Conservation (phyloP, 2,888 invertebrate species). For the Napeogenes sylphis region DNA sequence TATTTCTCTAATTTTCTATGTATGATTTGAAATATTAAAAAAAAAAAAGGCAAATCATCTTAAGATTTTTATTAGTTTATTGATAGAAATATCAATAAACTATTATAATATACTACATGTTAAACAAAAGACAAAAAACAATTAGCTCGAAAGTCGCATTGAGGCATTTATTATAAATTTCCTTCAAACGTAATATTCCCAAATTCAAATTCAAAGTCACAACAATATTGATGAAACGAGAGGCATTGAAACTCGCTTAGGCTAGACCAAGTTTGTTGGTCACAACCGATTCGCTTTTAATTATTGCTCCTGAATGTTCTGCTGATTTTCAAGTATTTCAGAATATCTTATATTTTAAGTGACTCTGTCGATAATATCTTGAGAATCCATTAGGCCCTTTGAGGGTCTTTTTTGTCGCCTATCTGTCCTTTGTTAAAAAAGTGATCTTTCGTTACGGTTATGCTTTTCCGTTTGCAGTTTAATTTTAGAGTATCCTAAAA, state of each 20-base stretch:
- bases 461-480: slow-evolving; percentile 57
- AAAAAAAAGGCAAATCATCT: no score
- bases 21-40: no score
- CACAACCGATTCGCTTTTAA: slow-evolving; percentile 18
- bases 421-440: slow-evolving; percentile 55
- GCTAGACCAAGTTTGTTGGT: slow-evolving; percentile 21
- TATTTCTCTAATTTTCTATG: no score
- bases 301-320: slow-evolving; percentile 9
- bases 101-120: no score
- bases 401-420: slow-evolving; percentile 45
- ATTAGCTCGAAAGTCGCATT: no score
- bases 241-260: slow-evolving; percentile 17
- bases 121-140: no score
- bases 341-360: slow-evolving; percentile 68
- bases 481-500: slow-evolving; percentile 39
- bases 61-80: no score
- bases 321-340: slow-evolving; percentile 35
- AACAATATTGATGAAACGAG: slow-evolving; percentile 21
- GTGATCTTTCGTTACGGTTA: slow-evolving; percentile 66
- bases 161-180: background rate
- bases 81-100: no score
- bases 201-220: slow-evolving; percentile 16
- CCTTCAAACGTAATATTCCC: background rate
- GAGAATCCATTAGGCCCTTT: slow-evolving; percentile 57
- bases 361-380: slow-evolving; percentile 47